Base-by-base conservation (phyloP, 2,113 vertebrate genomes). In the Telmatochromis sp. region DNA sequence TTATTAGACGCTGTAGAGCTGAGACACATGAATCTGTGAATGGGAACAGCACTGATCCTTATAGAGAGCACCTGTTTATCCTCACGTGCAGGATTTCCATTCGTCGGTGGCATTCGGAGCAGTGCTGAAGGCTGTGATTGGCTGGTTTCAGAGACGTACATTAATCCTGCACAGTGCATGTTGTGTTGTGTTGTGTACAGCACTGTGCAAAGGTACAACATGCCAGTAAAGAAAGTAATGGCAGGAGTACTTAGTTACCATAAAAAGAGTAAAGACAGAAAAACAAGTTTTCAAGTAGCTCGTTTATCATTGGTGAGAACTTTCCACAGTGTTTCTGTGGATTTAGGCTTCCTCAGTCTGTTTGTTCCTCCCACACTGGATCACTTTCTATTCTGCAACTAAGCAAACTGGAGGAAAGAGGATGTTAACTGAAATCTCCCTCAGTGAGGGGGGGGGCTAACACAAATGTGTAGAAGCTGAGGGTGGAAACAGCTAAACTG, bases 1-100 rank as follows among this genome's bases (percentile, higher is more conserved):
- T 54, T 83, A 47, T 83, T 57, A 80, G 73, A 78, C 1, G n/a
- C 54, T 13, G 49, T 12, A 31, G 75, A 85, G 82, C 84, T 60
- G 80, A n/a, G 5, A 84, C 80, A 88, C 51, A 87, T 80, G 8
- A 63, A 73, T 87, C 70, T 54, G n/a, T 63, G 80, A 23, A 23
- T 23, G 21, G 21, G 21, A 87, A 26, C 65, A 82, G 7, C 23
- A 5, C 4, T 26, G 60, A 85, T 85, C 88, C 70, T 55, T 21
- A 26, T 9, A 81, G 79, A 57, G 78, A 37, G 35, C 40, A 14
- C 23, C 33, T 7, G n/a, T 54, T 82, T 49, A 60, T 73, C 53
- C 73, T 31, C 23, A 33, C 8, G 70, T 47, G 49, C 68, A 45
- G 68, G 42, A 2, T 28, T 0, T 47, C 5, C 23, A 6, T 23